Base-by-base conservation (phyloP, 2,113 vertebrate genomes). In the Meriones unguiculatus region DNA sequence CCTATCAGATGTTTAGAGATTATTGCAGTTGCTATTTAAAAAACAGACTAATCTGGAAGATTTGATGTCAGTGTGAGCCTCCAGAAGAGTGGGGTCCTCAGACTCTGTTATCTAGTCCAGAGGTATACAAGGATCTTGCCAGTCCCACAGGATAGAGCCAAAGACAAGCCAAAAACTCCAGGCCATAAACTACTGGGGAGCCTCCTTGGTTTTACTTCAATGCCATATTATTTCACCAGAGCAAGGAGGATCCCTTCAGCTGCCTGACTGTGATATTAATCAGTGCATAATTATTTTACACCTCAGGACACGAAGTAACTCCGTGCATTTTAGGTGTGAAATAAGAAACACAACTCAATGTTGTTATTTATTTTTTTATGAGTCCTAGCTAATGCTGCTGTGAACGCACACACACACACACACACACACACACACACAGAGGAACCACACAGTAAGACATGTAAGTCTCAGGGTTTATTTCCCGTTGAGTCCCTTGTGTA, bases 321-420 rank as follows among this genome's bases (percentile, higher is more conserved):
- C 64, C 3, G 18, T 92, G 70, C 14, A 80, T 87, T 93, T 77
- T 88, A 76, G 59, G 62, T 14, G 6, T 93, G 69, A 89, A 96
- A 59, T 86, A 93, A 76, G 80, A 62, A 85, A 65, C n/a, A 38
- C 91, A 94, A 91, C 35, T 41, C 90, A 89, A 91, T 46, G 46
- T 46, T 67, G n/a, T 95, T 35, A n/a, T n/a, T n/a, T n/a, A n/a
- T 52, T 81, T 95, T 96, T 95, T 25, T 95, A 97, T 62, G 50
- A 96, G 38, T 97, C 52, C 87, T 78, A 81, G 90, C 41, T 95
- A 77, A 32, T 89, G 90, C 28, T 85, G 13, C 35, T 65, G 5
- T 94, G 70, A 94, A 94, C 46, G 5, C 46, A 46, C 5, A 46
- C 46, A 46, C 46, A 46, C 46, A 46, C 5, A 93, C 91, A 59